These are phyloP conservation scores for Nymphalis io DNA, from an alignment of 1,140 invertebrate genomes.

Conservation along the genomic window DNA sequence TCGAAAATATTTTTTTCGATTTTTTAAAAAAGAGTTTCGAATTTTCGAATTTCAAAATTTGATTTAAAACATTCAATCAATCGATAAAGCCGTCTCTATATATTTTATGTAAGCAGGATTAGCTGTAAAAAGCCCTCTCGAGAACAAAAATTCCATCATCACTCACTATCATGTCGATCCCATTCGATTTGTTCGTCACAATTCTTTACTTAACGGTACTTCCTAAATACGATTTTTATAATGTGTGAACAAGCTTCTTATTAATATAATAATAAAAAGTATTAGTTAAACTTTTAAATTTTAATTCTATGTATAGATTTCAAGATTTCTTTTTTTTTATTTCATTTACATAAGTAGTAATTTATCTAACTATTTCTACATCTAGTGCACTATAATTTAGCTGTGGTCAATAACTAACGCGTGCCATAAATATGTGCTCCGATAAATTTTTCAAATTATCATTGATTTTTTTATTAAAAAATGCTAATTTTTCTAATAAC, in stretches of 20 bases:
- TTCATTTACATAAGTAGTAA: slow-evolving; percentile 74
- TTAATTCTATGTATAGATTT: slow-evolving; percentile 79
- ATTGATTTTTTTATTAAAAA: slow-evolving; percentile 36
- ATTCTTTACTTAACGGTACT: slow-evolving; percentile 67
- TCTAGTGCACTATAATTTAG: slow-evolving; percentile 78
- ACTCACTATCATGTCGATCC: slow-evolving; percentile 58
- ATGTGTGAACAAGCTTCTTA: slow-evolving; percentile 80
- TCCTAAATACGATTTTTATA: slow-evolving; percentile 78
- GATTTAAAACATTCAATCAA: no score
- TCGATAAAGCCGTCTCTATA: neutral
- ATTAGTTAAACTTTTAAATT: slow-evolving; percentile 79
- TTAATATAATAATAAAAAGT: slow-evolving; percentile 78
- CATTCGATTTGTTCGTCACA: slow-evolving; percentile 52
- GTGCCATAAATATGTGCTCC: slow-evolving; percentile 54
- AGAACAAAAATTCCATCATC: slow-evolving; percentile 51
- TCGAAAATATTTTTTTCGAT: no score
- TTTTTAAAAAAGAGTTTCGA: no score
- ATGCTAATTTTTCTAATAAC: slow-evolving; percentile 31
- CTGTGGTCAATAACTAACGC: slow-evolving; percentile 76
- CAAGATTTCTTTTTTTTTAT: slow-evolving; percentile 74
- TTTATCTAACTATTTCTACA: slow-evolving; percentile 77
- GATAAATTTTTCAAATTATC: slow-evolving; percentile 35
- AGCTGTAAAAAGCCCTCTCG: slow-evolving; percentile 37
- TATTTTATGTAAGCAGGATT: slow-evolving; percentile 28
- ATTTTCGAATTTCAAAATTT: no score